Evolutionary conservation across 1,140 invertebrate genomes (phyloP).

Genomic region (Ooceraea biroi): DNA sequence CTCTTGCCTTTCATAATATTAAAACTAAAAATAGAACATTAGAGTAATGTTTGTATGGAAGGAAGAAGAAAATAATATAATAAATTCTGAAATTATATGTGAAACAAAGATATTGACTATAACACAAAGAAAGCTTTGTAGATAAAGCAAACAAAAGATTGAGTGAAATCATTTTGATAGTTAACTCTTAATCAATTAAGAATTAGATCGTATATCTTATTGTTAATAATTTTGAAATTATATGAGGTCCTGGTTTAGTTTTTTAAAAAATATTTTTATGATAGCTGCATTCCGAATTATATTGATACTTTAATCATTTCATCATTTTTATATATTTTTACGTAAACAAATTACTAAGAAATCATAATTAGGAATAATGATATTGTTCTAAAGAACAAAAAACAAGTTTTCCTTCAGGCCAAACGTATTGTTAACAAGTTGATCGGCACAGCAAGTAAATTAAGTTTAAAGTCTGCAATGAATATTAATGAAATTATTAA

Average conservation of each 20-base stretch:
- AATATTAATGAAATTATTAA: not conserved
- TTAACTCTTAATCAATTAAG: too few species aligned
- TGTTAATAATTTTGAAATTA: not conserved
- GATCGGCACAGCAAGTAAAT: not conserved
- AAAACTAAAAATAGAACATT: not conserved
- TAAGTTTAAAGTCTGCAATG: not conserved
- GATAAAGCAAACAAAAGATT: too few species aligned
- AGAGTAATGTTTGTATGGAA: too few species aligned
- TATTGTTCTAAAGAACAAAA: not conserved
- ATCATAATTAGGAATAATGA: too few species aligned
- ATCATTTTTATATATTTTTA: too few species aligned
- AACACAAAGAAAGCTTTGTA: too few species aligned
- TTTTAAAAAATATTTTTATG: not conserved
- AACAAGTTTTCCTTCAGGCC: not conserved
- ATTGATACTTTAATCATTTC: slow-evolving; percentile 1
- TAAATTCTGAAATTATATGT: too few species aligned
- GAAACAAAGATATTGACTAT: too few species aligned
- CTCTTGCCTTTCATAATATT: not conserved
- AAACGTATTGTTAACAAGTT: not conserved
- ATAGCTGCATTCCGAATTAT: not conserved
- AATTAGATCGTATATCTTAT: not conserved
- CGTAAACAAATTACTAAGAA: too few species aligned
- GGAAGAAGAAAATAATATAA: too few species aligned
- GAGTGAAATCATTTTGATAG: too few species aligned
- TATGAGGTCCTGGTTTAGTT: not conserved